Evolutionary conservation across 2,113 vertebrate species (phyloP).

Genomic region (Salminus brasiliensis): DNA sequence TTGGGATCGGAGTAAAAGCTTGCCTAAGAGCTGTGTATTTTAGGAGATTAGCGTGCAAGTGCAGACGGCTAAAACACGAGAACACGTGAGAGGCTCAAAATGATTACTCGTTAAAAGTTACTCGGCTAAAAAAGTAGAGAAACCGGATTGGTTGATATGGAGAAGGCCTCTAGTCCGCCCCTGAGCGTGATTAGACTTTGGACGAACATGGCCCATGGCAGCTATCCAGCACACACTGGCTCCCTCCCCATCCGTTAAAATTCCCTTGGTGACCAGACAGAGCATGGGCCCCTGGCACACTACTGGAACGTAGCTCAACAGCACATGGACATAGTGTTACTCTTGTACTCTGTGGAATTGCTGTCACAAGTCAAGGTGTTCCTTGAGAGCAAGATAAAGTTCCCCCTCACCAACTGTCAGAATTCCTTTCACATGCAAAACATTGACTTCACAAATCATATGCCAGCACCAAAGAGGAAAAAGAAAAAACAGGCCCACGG

Average conservation of each 20-base stretch:
- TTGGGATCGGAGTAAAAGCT: not conserved
- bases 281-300: slow-evolving; percentile 50
- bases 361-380: not conserved
- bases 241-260: slow-evolving; percentile 7
- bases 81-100: slow-evolving; percentile 37
- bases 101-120: slow-evolving; percentile 45
- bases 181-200: slow-evolving; percentile 63
- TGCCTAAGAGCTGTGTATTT: not conserved
- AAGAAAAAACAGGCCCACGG: not conserved
- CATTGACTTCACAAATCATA: not conserved
- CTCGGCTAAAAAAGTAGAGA: slow-evolving; percentile 24
- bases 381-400: not conserved
- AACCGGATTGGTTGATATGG: slow-evolving; percentile 47
- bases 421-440: not conserved
- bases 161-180: slow-evolving; percentile 35
- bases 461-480: not conserved
- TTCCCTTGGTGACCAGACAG: slow-evolving; percentile 23
- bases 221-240: slow-evolving; percentile 40
- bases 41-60: not conserved
- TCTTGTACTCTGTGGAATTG: slow-evolving; percentile 6
- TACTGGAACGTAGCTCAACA: slow-evolving; percentile 41
- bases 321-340: slow-evolving; percentile 55
- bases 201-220: slow-evolving; percentile 57
- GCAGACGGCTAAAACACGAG: slow-evolving; percentile 7
- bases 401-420: not conserved